Base-by-base conservation (phyloP, 2,113 vertebrate species). In the Shinisaurus crocodilurus region DNA sequence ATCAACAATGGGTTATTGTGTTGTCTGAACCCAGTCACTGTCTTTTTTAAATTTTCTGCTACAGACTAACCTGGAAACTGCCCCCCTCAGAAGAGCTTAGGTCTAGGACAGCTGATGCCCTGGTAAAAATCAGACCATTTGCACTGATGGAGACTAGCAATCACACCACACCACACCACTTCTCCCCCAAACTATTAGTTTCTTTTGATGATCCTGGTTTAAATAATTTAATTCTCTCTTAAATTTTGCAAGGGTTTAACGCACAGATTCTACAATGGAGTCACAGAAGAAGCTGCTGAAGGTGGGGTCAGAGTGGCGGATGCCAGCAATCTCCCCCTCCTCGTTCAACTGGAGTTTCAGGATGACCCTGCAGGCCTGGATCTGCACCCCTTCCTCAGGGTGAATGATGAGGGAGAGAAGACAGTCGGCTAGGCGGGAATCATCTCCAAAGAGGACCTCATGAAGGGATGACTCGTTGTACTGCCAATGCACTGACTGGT, bases 351-450 rank as follows among this genome's bases (percentile, higher is more conserved):
- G 94, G 10, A 94, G 86, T 91, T 90, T 96, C 87, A 91, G 95
- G 12, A 85, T 94, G 90, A 95, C 92, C 76, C 90, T 91, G 86
- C 92, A 94, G 34, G 90, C 94, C 6, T 82, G 94, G 86, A 95
- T 94, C 93, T 96, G 94, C 23, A 94, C 85, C 12, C 94, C 79
- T 80, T 95, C 93, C 88, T 95, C 83, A 0, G 95, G 95, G 82
- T 92, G 93, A 65, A 96, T 93, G 90, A 95, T 90, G 2, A 90
- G 80, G 40, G 93, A 81, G 50, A 89, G 82, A 67, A 87, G 81
- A 25, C 20, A 23, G 40, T 88, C 5, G 0, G 50, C 40, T 1
- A 27, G 37, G n/a, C 43, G 70, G 37, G 93, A 94, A 20, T 85
- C 84, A 0, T 88, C 85, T 25, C 95, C 92, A 0, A 94, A 93